phyloP scores from a whole-genome alignment of 2,113 vertebrate genomes.

The Phodopus roborovskii region DNA sequence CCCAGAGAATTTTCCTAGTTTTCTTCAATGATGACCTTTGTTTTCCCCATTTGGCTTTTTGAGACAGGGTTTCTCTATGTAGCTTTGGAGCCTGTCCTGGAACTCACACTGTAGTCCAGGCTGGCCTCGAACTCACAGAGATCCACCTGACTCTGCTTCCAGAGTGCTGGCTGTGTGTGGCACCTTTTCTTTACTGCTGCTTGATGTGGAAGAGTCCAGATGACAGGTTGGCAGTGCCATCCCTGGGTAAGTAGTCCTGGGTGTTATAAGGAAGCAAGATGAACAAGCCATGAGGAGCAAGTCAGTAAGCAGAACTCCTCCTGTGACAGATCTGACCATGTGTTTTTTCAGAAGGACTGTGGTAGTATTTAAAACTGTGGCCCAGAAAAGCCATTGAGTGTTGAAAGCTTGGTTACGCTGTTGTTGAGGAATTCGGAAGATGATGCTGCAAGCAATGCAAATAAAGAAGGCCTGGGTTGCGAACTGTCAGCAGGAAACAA shows the following conservation, averaged over 20 bases:
- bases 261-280: neutral
- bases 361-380: neutral
- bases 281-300: neutral
- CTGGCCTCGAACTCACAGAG: too few species aligned
- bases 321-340: neutral
- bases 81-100: too few species aligned
- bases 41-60: too few species aligned
- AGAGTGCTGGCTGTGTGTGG: too few species aligned
- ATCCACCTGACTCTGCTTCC: too few species aligned
- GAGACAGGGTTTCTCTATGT: too few species aligned
- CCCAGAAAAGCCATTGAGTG: neutral
- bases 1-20: too few species aligned
- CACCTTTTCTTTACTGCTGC: neutral
- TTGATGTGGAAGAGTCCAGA: neutral
- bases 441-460: neutral
- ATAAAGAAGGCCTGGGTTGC: neutral
- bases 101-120: too few species aligned
- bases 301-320: neutral
- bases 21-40: too few species aligned
- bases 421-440: neutral
- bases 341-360: neutral
- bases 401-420: too few species aligned
- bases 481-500: neutral
- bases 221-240: neutral
- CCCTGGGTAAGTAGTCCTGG: neutral